Evolutionary conservation across 2,113 vertebrate genomes (phyloP).

Genomic region (Rissa tridactyla): DNA sequence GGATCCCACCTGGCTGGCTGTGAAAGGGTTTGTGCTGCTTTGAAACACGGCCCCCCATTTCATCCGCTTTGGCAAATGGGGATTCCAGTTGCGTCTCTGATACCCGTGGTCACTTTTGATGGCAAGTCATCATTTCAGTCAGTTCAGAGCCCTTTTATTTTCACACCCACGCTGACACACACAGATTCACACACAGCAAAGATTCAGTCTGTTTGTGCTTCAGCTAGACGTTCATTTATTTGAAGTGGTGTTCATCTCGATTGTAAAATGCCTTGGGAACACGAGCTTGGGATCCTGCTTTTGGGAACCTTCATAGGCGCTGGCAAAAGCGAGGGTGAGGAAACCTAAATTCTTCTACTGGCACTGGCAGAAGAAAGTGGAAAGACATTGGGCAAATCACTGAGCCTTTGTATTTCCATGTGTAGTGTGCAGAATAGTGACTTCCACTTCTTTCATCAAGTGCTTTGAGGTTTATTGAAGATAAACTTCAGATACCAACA

Average conservation of each 20-base stretch:
- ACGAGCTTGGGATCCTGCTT: background rate
- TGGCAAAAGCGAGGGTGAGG: background rate
- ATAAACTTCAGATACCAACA: background rate
- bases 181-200: background rate
- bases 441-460: background rate
- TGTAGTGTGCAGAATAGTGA: background rate
- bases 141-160: background rate
- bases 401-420: background rate
- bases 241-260: background rate
- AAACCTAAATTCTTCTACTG: background rate
- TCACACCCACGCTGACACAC: accelerated
- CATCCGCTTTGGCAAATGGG: background rate
- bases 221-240: background rate
- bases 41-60: background rate
- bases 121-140: background rate
- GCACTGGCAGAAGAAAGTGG: background rate
- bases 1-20: background rate
- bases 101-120: background rate
- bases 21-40: background rate
- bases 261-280: background rate
- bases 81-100: background rate
- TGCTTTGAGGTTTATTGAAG: background rate
- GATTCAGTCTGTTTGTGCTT: background rate
- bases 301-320: background rate
- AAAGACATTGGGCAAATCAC: background rate